Base-by-base conservation (phyloP, 1,140 invertebrate species). In the Ptiloglossa arizonensis region DNA sequence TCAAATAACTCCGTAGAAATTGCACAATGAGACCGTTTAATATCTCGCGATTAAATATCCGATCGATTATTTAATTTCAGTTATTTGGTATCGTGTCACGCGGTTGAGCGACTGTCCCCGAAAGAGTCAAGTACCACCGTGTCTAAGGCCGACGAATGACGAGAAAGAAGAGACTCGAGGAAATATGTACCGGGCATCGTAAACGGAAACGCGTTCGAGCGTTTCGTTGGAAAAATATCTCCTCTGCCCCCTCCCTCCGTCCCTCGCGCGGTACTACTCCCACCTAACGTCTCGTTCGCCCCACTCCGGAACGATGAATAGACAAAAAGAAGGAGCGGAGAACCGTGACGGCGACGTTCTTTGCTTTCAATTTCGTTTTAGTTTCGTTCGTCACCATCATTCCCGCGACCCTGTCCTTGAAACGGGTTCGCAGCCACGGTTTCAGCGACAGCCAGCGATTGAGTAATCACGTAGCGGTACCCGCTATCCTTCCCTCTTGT, bases 381-480 rank as follows among this genome's bases (percentile, higher is more conserved):
- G 44, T 63, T 24, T 72, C 69, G 57, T 38, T 72, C 17, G 29
- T 38, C 59, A 6, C 59, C 70, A 72, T 72, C 63, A 72, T 72
- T 72, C 44, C 4, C 29, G 32, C 57, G 70, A 72, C 70, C 70
- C 59, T 72, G 70, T 60, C 70, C 70, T 72, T 72, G 59, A 72
- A 72, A 72, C 70, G 59, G 59, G 70, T 72, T 72, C 38, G 46
- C 59, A 48, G 19, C 41, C 41, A 22, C 15, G 57, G 69, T 72
- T 63, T 50, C 69, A 72, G 69, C 70, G 63, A 19, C 70, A 19
- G 56, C 44, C 70, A 15, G 8, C 32, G 22, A 72, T 72, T 72
- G 70, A 63, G 59, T 63, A 64, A 72, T 38, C 70, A 22, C 70
- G n/a, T 72, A 72, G 70, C 70, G 59, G 59, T 72, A 72, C 59